A percentile compares a stretch with the other conserved stretches of the same genome.
These are phyloP conservation scores for Sinonovacula constricta DNA, from an alignment of 1,140 invertebrate species.

Conservation along the genomic window DNA sequence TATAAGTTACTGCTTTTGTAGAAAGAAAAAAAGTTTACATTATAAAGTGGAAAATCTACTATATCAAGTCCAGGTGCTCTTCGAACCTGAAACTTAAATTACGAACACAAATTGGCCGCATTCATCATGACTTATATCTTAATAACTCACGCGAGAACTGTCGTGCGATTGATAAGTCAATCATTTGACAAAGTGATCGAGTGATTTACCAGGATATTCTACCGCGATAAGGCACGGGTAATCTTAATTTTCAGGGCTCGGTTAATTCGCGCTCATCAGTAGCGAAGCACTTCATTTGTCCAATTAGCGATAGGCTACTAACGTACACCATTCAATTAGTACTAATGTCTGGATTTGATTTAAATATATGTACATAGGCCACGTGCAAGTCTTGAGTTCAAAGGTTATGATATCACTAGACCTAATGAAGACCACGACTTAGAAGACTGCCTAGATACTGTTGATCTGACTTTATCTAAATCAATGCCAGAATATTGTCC, in stretches of 20 bases:
- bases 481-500: too few species aligned
- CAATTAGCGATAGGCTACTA: too few species aligned
- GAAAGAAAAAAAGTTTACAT: too few species aligned
- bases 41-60: neutral
- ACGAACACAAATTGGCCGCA: neutral
- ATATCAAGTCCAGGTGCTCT: neutral
- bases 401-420: too few species aligned
- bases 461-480: too few species aligned
- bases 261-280: neutral
- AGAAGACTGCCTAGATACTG: too few species aligned
- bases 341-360: too few species aligned
- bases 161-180: neutral
- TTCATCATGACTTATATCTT: neutral
- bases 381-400: too few species aligned
- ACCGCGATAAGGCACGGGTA: neutral
- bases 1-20: too few species aligned
- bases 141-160: neutral
- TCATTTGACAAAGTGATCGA: neutral
- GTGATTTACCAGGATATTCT: neutral
- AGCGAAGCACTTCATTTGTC: neutral
- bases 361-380: too few species aligned
- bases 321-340: too few species aligned
- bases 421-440: too few species aligned
- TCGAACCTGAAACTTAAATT: neutral
- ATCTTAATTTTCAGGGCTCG: neutral